Evolutionary conservation across 2,113 vertebrate genomes (phyloP), one percentile per base, ranked within the genome.

Genomic region (Mus spicilegus): DNA sequence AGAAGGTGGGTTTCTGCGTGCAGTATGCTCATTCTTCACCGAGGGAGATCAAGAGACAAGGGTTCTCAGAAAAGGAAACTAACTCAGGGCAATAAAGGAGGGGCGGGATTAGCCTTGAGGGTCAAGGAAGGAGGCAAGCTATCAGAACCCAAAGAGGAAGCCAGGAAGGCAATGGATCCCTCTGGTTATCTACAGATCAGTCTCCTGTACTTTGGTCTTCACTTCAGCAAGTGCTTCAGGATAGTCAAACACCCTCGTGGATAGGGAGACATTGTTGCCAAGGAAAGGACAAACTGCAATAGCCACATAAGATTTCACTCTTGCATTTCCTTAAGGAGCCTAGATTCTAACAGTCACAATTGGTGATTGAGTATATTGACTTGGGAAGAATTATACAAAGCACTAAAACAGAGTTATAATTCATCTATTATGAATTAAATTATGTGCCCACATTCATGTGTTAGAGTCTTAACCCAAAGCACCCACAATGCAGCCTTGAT

Each of bases 81-180:
- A 89, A 90, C 19, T 49, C 17, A 77, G 69, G 42, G 89, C 87
- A 88, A 95, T 97, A 97, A 97, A 92, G 73, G n/a, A 58, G 46
- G 82, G 95, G 93, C 87, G 96, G 88, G 78, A 76, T 33, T 46
- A 78, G 46, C 49, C 22, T 49, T 65, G 10, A 51, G 90, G 82
- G 1, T 54, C 16, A 58, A 36, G 73, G 46, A 94, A 63, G 63
- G 4, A 36, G 86, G n/a, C 9, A 58, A 33, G 73, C 14, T 20
- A 14, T 3, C 42, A 76, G 33, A 86, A 63, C 42, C 22, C 49
- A 39, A 9, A 54, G 65, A 81, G 76, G n/a, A 80, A 77, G 7
- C 36, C 24, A 51, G 30, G 54, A 42, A 58, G 26, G 17, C 39
- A 33, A 28, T 14, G 58, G 7, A 22, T 26, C 13, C 58, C 20